Conservation (phyloP, 2,888 invertebrate species). For the Brassicogethes aeneus region DNA sequence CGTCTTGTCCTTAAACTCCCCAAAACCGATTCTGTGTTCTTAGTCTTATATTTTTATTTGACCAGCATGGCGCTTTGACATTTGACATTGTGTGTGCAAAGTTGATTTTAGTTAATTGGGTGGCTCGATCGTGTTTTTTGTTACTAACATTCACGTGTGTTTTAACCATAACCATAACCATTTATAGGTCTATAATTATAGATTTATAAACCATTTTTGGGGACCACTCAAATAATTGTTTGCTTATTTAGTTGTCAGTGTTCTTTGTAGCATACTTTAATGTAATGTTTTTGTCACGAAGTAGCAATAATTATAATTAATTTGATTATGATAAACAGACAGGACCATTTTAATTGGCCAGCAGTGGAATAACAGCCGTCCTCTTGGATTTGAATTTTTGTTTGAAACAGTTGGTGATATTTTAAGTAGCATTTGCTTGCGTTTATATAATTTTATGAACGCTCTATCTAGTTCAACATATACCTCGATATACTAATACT, state of each 20-base stretch:
- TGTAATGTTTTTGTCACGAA: slow-evolving; percentile 21
- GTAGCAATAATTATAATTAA: background rate
- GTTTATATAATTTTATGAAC: slow-evolving; percentile 8
- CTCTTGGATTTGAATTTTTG: slow-evolving; percentile 25
- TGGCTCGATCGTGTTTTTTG: slow-evolving; percentile 4
- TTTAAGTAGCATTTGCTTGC: slow-evolving; percentile 36
- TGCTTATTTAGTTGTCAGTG: slow-evolving; percentile 38
- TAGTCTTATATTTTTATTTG: slow-evolving; percentile 34
- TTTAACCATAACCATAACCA: no score
- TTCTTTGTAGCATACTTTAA: slow-evolving; percentile 32
- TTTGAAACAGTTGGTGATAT: slow-evolving; percentile 39
- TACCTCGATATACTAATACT: background rate
- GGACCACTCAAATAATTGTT: slow-evolving; percentile 23
- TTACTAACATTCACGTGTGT: no score
- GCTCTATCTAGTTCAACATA: background rate
- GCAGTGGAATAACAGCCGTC: slow-evolving; percentile 36
- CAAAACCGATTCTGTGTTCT: slow-evolving; percentile 29
- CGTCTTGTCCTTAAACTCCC: slow-evolving; percentile 27
- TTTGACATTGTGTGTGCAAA: slow-evolving; percentile 37
- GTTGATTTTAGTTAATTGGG: slow-evolving; percentile 13
- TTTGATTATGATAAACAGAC: slow-evolving; percentile 10
- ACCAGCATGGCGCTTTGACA: slow-evolving; percentile 42
- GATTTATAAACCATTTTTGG: no score
- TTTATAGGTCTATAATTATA: no score
- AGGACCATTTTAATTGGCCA: slow-evolving; percentile 26